These are phyloP conservation scores for Rhyacichthys aspro DNA, from an alignment of 2,797 vertebrate genomes.

Conservation along the genomic window DNA sequence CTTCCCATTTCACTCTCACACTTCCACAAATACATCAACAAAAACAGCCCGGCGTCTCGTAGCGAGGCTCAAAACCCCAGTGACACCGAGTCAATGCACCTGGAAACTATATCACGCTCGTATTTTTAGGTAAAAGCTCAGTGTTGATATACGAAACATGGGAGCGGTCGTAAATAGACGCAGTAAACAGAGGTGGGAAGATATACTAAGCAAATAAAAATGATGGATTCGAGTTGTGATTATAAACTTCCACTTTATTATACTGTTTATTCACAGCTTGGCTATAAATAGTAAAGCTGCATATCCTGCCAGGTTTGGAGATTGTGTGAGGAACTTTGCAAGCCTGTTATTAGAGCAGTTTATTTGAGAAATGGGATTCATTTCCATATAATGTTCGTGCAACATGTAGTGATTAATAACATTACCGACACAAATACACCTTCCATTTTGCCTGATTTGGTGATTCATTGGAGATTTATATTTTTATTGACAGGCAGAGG, in stretches of 20 bases:
- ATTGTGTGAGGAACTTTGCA: not conserved
- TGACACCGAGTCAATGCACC: slow-evolving; percentile 31
- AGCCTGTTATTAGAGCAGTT: not conserved
- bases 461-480: too few relatives aligned
- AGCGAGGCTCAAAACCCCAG: slow-evolving; percentile 20
- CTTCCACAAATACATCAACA: slow-evolving; percentile 1
- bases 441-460: too few relatives aligned
- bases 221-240: slow-evolving; percentile 59
- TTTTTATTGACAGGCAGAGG: too few relatives aligned
- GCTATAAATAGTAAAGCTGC: slow-evolving; percentile 51
- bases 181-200: slow-evolving; percentile 37
- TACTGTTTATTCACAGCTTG: slow-evolving; percentile 42
- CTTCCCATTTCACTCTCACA: not conserved
- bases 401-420: too few relatives aligned
- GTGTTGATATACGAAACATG: slow-evolving; percentile 35
- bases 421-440: too few relatives aligned
- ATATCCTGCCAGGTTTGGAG: slow-evolving; percentile 15
- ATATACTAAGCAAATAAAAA: slow-evolving; percentile 60
- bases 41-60: slow-evolving; percentile 5
- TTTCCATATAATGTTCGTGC: not conserved
- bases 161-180: slow-evolving; percentile 37
- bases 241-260: slow-evolving; percentile 35
- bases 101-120: slow-evolving; percentile 36
- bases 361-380: not conserved
- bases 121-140: slow-evolving; percentile 48